Evolutionary conservation across 35 echinoderm and acorn worm genomes (phyloP).

Genomic region (Nesometra sesokonis): DNA sequence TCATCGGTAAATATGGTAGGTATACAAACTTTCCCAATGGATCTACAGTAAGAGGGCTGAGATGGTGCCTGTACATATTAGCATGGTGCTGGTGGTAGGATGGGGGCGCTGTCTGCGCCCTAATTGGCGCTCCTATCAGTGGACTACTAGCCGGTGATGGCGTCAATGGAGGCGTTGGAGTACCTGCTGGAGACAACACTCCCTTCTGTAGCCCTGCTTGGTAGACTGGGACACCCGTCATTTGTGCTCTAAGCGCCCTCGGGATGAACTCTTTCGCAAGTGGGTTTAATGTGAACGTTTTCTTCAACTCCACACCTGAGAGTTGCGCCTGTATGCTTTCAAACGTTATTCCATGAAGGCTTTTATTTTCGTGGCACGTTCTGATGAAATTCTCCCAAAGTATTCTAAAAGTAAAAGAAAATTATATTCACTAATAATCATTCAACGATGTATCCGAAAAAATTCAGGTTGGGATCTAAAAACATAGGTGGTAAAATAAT

Average conservation of each 20-base stretch:
- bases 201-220: constrained; percentile 20
- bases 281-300: constrained; percentile 94
- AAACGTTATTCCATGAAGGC: constrained; percentile 75
- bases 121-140: constrained; percentile 11
- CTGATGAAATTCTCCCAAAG: constrained; percentile 95
- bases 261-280: constrained; percentile 95
- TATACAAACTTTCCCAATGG: constrained; percentile 67
- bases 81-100: constrained; percentile 2
- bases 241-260: constrained; percentile 45
- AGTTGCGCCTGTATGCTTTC: constrained; percentile 70
- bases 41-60: constrained; percentile 71
- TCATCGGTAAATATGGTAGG: constrained; percentile 52
- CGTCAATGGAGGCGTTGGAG: constrained; percentile 5
- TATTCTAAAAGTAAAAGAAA: constrained; percentile 39
- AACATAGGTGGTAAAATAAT: no score
- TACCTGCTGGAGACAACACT: constrained; percentile 1
- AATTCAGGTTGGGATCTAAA: no score
- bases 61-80: constrained; percentile 32
- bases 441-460: no score
- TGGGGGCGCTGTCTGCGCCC: not conserved
- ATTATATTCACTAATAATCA: not conserved
- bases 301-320: constrained; percentile 92
- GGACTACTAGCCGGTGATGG: constrained; percentile 29
- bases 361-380: constrained; percentile 53
- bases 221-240: constrained; percentile 75